Evolutionary conservation across 2,113 vertebrate genomes (phyloP).

Genomic region (Amphilophus citrinellus): DNA sequence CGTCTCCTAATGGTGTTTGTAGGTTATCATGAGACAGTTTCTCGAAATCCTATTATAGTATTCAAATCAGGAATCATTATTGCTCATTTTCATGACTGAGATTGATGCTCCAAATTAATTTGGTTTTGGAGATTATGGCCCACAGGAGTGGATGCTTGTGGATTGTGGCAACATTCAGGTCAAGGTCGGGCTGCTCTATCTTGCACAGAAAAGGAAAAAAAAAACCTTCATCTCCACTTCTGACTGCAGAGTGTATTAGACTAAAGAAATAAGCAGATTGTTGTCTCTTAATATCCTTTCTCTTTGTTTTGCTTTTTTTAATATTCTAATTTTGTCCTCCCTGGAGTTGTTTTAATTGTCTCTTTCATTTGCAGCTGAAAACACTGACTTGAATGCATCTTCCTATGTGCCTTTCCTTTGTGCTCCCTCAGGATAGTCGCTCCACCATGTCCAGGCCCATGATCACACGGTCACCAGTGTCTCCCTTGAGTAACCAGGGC

Average conservation of each 20-base stretch:
- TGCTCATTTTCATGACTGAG: constrained; percentile 70
- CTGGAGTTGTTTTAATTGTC: not conserved
- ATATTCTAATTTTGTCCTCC: not conserved
- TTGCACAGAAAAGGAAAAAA: constrained; percentile 39
- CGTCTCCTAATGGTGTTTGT: constrained; percentile 76
- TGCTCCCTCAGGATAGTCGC: constrained; percentile 89
- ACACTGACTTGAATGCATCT: not conserved
- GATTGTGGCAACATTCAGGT: constrained; percentile 78
- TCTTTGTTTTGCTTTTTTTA: not conserved
- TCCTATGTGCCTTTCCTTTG: not conserved
- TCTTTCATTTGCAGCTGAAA: not conserved
- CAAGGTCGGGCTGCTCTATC: constrained; percentile 78
- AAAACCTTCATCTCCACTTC: not conserved
- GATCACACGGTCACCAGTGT: constrained; percentile 97
- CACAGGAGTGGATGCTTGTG: constrained; percentile 71
- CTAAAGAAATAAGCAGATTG: not conserved
- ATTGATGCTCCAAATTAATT: constrained; percentile 80
- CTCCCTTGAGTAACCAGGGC: constrained; percentile 98
- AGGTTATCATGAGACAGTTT: constrained; percentile 71
- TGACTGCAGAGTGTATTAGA: constrained; percentile 19
- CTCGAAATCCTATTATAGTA: constrained; percentile 71
- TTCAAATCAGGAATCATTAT: constrained; percentile 72
- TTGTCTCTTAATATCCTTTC: not conserved
- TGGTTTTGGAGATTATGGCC: constrained; percentile 77
- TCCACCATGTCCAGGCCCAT: constrained; percentile 99